phyloP scores from a whole-genome alignment of 2,113 vertebrate species.

The Micromys minutus region DNA sequence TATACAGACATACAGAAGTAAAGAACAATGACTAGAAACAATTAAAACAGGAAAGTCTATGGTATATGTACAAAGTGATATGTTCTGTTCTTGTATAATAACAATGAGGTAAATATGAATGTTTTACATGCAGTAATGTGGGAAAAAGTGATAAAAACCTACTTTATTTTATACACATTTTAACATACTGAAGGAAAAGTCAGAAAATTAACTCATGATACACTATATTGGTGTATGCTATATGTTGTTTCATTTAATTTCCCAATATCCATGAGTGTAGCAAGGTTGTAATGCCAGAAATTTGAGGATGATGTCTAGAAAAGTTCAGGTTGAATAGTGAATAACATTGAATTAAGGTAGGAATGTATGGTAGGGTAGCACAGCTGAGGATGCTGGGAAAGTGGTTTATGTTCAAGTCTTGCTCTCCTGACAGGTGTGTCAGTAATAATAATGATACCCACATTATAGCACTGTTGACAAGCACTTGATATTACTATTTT shows the following conservation, averaged over 20 bases:
- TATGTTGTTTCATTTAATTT: slow-evolving; percentile 30
- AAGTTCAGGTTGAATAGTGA: neutral
- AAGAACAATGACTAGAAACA: neutral
- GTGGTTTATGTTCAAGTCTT: neutral
- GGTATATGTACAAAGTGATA: neutral
- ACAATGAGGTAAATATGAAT: neutral
- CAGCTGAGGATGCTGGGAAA: neutral
- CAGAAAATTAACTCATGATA: neutral
- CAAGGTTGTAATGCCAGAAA: neutral
- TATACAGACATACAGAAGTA: neutral
- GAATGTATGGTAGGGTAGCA: neutral
- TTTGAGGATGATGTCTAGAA: neutral
- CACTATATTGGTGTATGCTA: neutral
- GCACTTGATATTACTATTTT: neutral
- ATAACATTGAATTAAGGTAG: neutral
- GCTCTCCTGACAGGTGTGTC: neutral
- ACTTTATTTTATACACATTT: neutral
- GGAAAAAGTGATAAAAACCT: neutral
- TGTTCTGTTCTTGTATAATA: neutral
- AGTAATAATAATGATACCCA: neutral
- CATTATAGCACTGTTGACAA: neutral
- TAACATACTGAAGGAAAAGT: neutral
- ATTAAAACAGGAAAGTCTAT: slow-evolving; percentile 12
- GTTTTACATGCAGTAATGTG: neutral
- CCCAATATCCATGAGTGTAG: neutral